A percentile compares a stretch with the other conserved stretches of the same genome.
Conservation (phyloP, 2,797 vertebrate species). For the Atherinosoma microstoma region DNA sequence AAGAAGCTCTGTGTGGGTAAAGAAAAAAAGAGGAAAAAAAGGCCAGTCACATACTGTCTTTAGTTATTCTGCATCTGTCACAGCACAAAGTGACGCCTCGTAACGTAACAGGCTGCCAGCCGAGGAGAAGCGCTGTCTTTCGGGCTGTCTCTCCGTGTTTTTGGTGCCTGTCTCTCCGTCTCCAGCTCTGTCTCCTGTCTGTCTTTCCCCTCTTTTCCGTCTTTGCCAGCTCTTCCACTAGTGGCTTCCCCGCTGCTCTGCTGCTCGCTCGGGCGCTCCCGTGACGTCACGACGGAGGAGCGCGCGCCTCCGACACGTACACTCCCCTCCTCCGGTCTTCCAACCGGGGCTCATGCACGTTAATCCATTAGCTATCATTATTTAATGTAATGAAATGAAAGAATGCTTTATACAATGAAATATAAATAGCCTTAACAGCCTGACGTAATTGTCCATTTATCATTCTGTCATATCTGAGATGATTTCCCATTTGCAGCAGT, state of each 20-base stretch:
- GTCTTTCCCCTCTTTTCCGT: slow-evolving; percentile 59
- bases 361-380: not conserved
- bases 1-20: slow-evolving; percentile 34
- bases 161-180: slow-evolving; percentile 12
- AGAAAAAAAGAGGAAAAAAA: not conserved
- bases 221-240: slow-evolving; percentile 61
- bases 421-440: not conserved
- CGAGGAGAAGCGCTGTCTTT: slow-evolving; percentile 22
- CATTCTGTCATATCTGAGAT: not conserved
- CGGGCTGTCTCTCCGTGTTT: slow-evolving; percentile 4
- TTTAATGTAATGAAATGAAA: not conserved
- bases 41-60: slow-evolving; percentile 46
- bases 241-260: slow-evolving; percentile 65
- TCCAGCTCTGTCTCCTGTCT: slow-evolving; percentile 10
- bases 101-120: slow-evolving; percentile 24
- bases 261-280: slow-evolving; percentile 55
- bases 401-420: not conserved
- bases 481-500: not conserved
- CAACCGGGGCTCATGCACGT: slow-evolving; percentile 16
- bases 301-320: slow-evolving; percentile 56
- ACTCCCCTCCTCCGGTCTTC: not conserved
- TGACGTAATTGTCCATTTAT: not conserved
- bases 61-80: slow-evolving; percentile 32
- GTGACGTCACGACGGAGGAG: slow-evolving; percentile 73
- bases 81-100: slow-evolving; percentile 16